Base-by-base conservation (phyloP, 2,888 invertebrate species). In the Caenorhabditis virilis region DNA sequence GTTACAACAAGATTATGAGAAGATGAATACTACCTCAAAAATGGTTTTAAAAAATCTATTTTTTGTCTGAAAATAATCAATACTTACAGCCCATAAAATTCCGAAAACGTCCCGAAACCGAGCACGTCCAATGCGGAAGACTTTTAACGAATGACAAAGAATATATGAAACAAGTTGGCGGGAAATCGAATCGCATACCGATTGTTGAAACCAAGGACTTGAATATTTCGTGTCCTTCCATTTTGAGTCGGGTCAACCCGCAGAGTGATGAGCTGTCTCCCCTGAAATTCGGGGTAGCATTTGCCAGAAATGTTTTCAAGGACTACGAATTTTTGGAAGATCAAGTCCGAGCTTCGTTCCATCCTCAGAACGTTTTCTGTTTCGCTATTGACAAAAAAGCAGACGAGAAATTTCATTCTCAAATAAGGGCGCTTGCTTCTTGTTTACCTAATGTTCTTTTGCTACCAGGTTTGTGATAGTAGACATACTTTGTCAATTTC, bases 241-340 rank as follows among this genome's bases (percentile, higher is more conserved):
- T 65, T 7, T 51, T 49, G 45, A 26, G 41, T 15, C 48, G 59
- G n/a, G 49, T 59, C 23, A 23, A 56, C 9, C 55, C 65, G 11
- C 0, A 33, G 3, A 27, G 9, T 15, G 16, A 27, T 9, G 16
- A 27, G 4, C 18, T 45, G 30, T 13, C 13, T 13, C 13, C 23
- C 2, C 20, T 52, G 22, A 7, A 18, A 13, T 47, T 48, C 16
- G 68, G 68, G 15, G 52, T 69, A 1, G 68, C 71, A 7, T 72
- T 72, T 23, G 71, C 71, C 1, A 33, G 71, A 47, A 62, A 65
- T 2, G 71, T 72, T 18, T 72, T 62, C 42, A 55, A 41, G 25
- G 65, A 69, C 53, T 72, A 72, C 42, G 59, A 68, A 35, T 55
- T 72, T 46, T 48, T 72, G 41, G 71, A 72, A 41, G 64, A 62